These are phyloP conservation scores for Dryobota labecula DNA, from an alignment of 2,888 invertebrate species.

Conservation along the genomic window DNA sequence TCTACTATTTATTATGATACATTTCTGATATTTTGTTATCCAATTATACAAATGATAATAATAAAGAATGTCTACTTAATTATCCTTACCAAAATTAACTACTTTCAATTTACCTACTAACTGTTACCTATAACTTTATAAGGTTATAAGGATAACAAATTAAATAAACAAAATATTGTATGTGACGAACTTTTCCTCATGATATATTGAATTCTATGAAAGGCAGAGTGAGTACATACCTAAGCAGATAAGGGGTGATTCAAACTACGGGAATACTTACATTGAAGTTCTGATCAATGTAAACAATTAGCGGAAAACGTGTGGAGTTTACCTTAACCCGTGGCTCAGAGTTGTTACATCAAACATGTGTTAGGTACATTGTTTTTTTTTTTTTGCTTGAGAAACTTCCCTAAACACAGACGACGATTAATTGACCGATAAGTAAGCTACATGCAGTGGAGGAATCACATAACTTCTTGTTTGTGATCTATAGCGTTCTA, in stretches of 20 bases:
- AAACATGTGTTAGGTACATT: background rate
- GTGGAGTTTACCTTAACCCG: conserved; percentile 32
- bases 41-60: background rate
- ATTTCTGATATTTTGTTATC: background rate
- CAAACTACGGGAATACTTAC: conserved; percentile 41
- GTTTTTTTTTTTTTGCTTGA: background rate
- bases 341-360: background rate
- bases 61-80: background rate
- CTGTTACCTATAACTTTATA: background rate
- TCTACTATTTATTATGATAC: background rate
- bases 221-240: conserved; percentile 23
- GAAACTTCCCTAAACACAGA: background rate
- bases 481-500: background rate
- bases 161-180: conserved; percentile 32
- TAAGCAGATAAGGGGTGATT: conserved; percentile 41
- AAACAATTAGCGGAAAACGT: conserved; percentile 51
- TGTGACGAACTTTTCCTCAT: conserved; percentile 46
- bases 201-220: conserved; percentile 53
- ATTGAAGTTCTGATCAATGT: conserved; percentile 34
- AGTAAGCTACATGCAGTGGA: background rate
- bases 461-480: background rate
- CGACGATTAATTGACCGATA: background rate
- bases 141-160: conserved; percentile 45
- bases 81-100: background rate
- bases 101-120: conserved; percentile 8